These are phyloP conservation scores for Disparrhopalites patrizii DNA, from an alignment of 2,888 invertebrate genomes.

Conservation along the genomic window DNA sequence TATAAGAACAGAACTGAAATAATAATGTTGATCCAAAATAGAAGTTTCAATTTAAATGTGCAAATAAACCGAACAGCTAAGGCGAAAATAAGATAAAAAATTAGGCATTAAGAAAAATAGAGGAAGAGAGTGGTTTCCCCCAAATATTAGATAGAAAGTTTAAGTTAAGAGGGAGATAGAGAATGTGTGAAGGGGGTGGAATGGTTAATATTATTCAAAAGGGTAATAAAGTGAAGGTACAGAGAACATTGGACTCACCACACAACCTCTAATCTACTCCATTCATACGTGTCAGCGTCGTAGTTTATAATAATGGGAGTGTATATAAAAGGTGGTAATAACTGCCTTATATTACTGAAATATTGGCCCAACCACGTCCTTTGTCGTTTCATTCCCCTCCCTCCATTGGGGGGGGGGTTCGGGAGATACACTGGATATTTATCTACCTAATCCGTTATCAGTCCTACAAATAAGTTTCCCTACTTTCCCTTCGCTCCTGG, in stretches of 20 bases:
- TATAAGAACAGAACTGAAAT: background rate
- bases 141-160: background rate
- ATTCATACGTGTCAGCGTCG: slow-evolving; percentile 4
- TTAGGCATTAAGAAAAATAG: background rate
- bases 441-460: too few relatives aligned
- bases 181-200: background rate
- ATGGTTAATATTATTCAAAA: slow-evolving; percentile 6
- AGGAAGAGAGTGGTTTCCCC: background rate
- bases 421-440: background rate
- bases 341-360: too few relatives aligned
- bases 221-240: background rate
- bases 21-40: background rate
- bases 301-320: slow-evolving; percentile 9
- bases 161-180: background rate
- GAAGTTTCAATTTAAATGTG: background rate
- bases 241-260: background rate
- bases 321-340: too few relatives aligned
- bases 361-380: too few relatives aligned
- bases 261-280: background rate
- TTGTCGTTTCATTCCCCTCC: too few relatives aligned
- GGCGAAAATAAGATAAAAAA: background rate
- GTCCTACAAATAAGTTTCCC: too few relatives aligned
- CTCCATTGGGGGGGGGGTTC: background rate
- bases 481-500: too few relatives aligned
- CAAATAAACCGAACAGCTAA: background rate